Evolutionary conservation across 2,797 vertebrate species (phyloP), one percentile per base, ranked within the genome.

Genomic region (Danio tinwini): DNA sequence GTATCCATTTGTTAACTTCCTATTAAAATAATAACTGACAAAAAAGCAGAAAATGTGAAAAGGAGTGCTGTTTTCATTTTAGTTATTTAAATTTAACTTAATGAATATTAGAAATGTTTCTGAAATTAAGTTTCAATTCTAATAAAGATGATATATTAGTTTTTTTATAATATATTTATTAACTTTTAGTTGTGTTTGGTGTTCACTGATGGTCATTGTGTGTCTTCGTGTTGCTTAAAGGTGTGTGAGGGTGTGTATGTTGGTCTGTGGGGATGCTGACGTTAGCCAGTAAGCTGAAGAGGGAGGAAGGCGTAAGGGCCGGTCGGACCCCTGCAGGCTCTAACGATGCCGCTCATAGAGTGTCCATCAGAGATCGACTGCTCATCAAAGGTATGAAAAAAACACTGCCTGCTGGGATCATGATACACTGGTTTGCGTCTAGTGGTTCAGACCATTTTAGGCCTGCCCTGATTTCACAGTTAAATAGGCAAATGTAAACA

Each of bases 211-310:
- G 29, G n/a, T 74, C 29, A 14, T 71, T 29, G 44, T 64, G 73
- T 47, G 52, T 4, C 13, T 55, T 40, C 76, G 39, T 69, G 53
- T 77, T 67, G 19, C 29, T 61, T 9, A 56, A 78, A 80, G 68
- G 80, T 74, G 78, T 62, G 61, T 63, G 62, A 77, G 69, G 19
- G 81, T 71, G 76, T 78, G 71, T 73, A 62, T 72, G 78, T 71
- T 58, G 45, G 74, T 80, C 70, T 72, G 96, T 88, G 63, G 68
- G 59, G 82, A 99, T 99, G 97, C 94, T 99, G 87, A 99, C 97
- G 7, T 82, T 99, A 91, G 95, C 97, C 73, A 97, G 95, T 91
- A 99, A 98, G 90, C 88, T 98, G 89, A 99, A 98, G 93, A 93
- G 96, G 87, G 97, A 98, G 3, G 97, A 98, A 2, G 96, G 96